Evolutionary conservation across 2,797 vertebrate genomes (phyloP).

Genomic region (Microctenopoma lineatum): DNA sequence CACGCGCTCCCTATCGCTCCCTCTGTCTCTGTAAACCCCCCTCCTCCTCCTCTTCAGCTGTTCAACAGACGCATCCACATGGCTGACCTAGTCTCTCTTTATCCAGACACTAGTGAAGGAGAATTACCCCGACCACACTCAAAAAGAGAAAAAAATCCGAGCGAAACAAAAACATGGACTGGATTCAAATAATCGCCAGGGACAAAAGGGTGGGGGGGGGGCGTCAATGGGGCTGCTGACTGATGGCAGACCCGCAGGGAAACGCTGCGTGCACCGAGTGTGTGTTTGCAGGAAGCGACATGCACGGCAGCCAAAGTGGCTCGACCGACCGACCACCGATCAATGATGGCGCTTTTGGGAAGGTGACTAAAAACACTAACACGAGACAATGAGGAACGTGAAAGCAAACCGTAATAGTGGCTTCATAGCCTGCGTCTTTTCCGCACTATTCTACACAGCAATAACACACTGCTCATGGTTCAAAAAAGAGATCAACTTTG

Average conservation of each 20-base stretch:
- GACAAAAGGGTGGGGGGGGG: constrained; percentile 64
- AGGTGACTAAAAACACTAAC: constrained; percentile 72
- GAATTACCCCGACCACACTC: constrained; percentile 80
- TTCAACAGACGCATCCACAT: constrained; percentile 92
- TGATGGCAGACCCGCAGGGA: constrained; percentile 83
- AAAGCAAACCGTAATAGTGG: constrained; percentile 3
- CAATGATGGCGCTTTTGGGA: constrained; percentile 71
- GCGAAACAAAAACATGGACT: constrained; percentile 90
- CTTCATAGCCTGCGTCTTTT: constrained; percentile 10
- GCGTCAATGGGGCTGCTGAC: constrained; percentile 73
- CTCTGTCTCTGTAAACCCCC: constrained; percentile 71
- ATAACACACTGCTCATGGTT: neutral
- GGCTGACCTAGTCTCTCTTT: constrained; percentile 91
- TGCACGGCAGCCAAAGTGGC: constrained; percentile 71
- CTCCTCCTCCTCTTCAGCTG: constrained; percentile 83
- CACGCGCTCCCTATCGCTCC: constrained; percentile 71
- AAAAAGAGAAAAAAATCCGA: constrained; percentile 55
- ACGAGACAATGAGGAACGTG: constrained; percentile 61
- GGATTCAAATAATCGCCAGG: constrained; percentile 81
- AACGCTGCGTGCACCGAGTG: constrained; percentile 71
- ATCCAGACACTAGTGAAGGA: constrained; percentile 86
- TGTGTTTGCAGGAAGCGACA: constrained; percentile 74
- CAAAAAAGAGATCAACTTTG: constrained; percentile 3
- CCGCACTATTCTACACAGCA: neutral
- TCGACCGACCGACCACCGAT: constrained; percentile 73